Evolutionary conservation across 2,797 vertebrate species (phyloP).

Genomic region (Erpetoichthys calabaricus): DNA sequence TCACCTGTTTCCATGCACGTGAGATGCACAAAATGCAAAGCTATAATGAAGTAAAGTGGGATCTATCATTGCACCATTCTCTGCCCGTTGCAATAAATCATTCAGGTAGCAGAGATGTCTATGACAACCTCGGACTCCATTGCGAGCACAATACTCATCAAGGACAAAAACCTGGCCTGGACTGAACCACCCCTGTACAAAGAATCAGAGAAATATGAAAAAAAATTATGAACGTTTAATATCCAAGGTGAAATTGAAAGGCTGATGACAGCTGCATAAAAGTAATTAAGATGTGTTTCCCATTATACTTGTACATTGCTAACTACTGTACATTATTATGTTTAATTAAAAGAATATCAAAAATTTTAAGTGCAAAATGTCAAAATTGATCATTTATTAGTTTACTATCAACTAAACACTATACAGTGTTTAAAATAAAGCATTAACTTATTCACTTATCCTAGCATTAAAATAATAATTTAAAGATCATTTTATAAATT

Average conservation of each 20-base stretch:
- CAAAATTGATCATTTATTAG: too few species aligned
- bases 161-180: conserved; percentile 96
- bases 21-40: conserved; percentile 95
- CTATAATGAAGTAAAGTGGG: conserved; percentile 98
- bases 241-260: not conserved
- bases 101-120: conserved; percentile 92
- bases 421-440: too few species aligned
- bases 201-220: conserved; percentile 26
- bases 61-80: conserved; percentile 98
- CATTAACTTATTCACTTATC: too few species aligned
- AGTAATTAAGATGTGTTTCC: too few species aligned
- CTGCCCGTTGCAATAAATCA: conserved; percentile 85
- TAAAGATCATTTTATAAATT: too few species aligned
- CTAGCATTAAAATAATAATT: too few species aligned
- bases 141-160: conserved; percentile 92
- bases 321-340: too few species aligned
- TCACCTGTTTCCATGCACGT: conserved; percentile 97
- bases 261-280: too few species aligned
- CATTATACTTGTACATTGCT: too few species aligned
- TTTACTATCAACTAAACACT: too few species aligned
- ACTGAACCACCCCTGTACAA: conserved; percentile 91
- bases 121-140: conserved; percentile 90
- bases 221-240: not conserved
- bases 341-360: too few species aligned
- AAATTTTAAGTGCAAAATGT: too few species aligned